A percentile compares a stretch with the other conserved stretches of the same genome.
These are phyloP conservation scores for Sorex fumeus DNA, from an alignment of 2,113 vertebrate species.

Conservation along the genomic window DNA sequence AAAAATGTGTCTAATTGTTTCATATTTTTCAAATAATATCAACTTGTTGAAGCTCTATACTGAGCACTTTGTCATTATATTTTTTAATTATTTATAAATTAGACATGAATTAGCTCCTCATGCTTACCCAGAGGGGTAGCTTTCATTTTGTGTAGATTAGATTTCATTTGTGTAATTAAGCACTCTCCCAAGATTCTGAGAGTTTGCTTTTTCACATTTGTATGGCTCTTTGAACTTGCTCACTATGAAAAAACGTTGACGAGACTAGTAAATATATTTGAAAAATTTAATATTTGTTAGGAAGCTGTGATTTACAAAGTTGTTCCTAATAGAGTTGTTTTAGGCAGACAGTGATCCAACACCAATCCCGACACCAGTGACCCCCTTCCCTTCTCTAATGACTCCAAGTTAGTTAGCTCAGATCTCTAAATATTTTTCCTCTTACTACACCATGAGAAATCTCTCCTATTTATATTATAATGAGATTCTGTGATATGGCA, in stretches of 20 bases:
- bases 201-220: neutral
- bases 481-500: neutral
- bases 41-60: neutral
- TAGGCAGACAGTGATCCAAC: too few relatives aligned
- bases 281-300: too few relatives aligned
- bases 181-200: neutral
- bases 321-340: too few relatives aligned
- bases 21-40: neutral
- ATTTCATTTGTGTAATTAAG: conserved; percentile 29
- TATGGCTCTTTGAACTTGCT: conserved; percentile 9
- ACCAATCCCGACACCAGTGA: too few relatives aligned
- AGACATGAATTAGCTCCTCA: neutral
- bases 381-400: too few relatives aligned
- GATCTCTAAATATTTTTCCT: neutral
- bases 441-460: neutral
- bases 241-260: neutral
- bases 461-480: neutral
- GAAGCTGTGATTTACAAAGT: too few relatives aligned
- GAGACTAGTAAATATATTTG: neutral
- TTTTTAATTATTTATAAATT: conserved; percentile 52
- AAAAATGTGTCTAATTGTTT: neutral
- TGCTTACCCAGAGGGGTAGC: neutral
- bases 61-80: neutral
- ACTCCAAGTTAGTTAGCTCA: too few relatives aligned
- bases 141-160: conserved; percentile 23